Percentiles rank a stretch among this genome's conserved stretches.
Conservation (phyloP, 2,888 invertebrate genomes). For the Oligia fasciuncula region DNA sequence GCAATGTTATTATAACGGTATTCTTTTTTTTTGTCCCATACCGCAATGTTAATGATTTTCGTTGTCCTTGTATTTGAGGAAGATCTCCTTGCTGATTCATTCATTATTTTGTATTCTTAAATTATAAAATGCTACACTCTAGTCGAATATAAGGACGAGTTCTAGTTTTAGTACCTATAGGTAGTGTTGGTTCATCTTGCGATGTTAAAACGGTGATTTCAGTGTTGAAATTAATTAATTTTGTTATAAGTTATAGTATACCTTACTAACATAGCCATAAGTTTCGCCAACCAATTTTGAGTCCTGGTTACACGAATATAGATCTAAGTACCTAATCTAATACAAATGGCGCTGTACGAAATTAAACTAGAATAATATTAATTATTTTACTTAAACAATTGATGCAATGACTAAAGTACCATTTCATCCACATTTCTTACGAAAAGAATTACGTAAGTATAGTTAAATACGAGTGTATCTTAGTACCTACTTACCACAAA, state of each 20-base stretch:
- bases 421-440: constrained; percentile 16
- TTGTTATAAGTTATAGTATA: neutral
- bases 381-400: neutral
- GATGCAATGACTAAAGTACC: neutral
- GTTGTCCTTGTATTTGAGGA: neutral
- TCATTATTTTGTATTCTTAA: neutral
- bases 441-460: constrained; percentile 21
- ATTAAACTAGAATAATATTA: neutral
- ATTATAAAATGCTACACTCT: neutral
- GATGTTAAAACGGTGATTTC: neutral
- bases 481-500: neutral
- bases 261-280: neutral
- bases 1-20: neutral
- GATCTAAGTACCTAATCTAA: no score
- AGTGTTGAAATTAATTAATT: neutral
- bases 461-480: neutral
- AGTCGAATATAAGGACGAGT: neutral
- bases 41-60: neutral
- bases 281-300: neutral
- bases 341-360: constrained; percentile 29
- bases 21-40: neutral
- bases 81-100: constrained; percentile 7
- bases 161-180: neutral
- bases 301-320: no score
- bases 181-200: neutral